Evolutionary conservation across 2,113 vertebrate species (phyloP).

Genomic region (Myotis davidii): DNA sequence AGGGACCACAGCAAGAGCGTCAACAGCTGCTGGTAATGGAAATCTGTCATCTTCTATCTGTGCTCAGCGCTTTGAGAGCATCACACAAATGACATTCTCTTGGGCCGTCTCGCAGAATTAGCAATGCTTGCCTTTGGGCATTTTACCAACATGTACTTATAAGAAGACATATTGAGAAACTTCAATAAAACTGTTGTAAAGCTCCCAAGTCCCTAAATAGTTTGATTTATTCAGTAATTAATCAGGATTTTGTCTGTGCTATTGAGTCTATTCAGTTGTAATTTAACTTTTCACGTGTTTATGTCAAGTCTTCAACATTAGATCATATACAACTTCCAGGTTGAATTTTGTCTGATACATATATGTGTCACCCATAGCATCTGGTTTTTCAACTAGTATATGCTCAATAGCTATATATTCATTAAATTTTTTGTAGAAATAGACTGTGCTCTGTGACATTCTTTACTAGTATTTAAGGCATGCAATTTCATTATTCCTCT

Average conservation of each 20-base stretch:
- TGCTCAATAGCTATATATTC: background rate
- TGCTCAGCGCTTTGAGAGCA: background rate
- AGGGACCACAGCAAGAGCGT: background rate
- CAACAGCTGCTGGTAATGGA: slow-evolving; percentile 29
- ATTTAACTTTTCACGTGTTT: background rate
- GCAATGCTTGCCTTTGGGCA: background rate
- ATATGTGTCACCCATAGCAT: background rate
- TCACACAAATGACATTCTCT: slow-evolving; percentile 1
- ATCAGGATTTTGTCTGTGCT: background rate
- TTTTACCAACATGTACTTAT: background rate
- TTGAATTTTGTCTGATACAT: background rate
- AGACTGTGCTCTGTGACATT: background rate
- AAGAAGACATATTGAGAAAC: background rate
- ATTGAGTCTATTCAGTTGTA: background rate
- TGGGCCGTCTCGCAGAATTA: background rate
- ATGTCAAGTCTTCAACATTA: background rate
- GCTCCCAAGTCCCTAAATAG: background rate
- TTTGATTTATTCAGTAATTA: background rate
- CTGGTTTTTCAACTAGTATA: background rate
- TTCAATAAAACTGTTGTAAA: background rate
- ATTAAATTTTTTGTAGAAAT: background rate
- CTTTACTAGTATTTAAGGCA: background rate
- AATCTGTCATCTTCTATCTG: slow-evolving; percentile 34
- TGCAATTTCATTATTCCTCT: background rate
- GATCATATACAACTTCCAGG: background rate